Evolutionary conservation across 2,888 invertebrate species (phyloP).

Genomic region (Ectemnius cavifrons): DNA sequence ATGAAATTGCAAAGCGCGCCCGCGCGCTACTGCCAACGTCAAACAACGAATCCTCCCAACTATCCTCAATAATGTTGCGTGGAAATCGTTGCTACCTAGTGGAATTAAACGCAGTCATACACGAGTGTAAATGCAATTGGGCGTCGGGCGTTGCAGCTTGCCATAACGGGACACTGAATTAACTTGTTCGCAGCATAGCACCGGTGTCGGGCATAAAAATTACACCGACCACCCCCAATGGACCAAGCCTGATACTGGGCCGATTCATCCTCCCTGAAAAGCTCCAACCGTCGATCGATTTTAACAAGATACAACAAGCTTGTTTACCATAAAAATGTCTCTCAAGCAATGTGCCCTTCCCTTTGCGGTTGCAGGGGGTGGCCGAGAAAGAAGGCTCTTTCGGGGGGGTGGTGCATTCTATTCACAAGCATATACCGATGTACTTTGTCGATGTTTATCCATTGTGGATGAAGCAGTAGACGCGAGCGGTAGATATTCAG

Average conservation of each 20-base stretch:
- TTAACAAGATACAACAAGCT: neutral
- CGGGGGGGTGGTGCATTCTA: slow-evolving; percentile 30
- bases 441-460: slow-evolving; percentile 47
- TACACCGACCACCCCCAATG: too few species aligned
- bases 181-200: too few species aligned
- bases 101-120: slow-evolving; percentile 28
- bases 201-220: too few species aligned
- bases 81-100: slow-evolving; percentile 14
- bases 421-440: slow-evolving; percentile 29
- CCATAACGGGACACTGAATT: too few species aligned
- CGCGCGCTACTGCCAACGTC: neutral
- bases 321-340: neutral
- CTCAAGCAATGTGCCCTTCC: neutral
- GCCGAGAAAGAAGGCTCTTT: slow-evolving; percentile 27
- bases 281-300: neutral
- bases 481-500: slow-evolving; percentile 19
- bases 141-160: neutral
- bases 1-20: slow-evolving; percentile 45
- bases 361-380: too few species aligned
- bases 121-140: slow-evolving; percentile 27
- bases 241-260: too few species aligned
- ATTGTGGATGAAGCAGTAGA: slow-evolving; percentile 37
- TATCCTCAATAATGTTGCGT: slow-evolving; percentile 39
- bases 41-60: slow-evolving; percentile 31
- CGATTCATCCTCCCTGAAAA: too few species aligned